Evolutionary conservation across 2,113 vertebrate genomes (phyloP).

Genomic region (Prunella himalayana): DNA sequence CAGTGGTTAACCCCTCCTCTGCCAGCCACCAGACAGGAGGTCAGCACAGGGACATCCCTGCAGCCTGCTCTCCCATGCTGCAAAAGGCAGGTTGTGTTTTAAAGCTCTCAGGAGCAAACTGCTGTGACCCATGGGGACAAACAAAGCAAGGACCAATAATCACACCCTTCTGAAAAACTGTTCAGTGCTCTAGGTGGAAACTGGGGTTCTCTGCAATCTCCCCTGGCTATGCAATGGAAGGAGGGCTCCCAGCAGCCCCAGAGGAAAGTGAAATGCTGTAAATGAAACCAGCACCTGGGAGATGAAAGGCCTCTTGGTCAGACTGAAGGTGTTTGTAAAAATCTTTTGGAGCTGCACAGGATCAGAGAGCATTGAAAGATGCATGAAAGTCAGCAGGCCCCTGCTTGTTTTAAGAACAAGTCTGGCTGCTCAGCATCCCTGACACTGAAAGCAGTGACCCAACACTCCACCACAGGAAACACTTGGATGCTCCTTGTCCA

Average conservation of each 20-base stretch:
- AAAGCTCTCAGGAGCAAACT: neutral
- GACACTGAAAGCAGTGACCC: neutral
- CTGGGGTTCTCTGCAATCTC: neutral
- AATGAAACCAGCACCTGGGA: neutral
- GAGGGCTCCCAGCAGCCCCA: neutral
- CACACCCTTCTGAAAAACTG: neutral
- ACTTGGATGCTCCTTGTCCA: neutral
- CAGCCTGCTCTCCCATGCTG: neutral
- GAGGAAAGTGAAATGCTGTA: neutral
- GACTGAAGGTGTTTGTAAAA: neutral
- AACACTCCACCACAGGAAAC: neutral
- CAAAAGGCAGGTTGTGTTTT: neutral
- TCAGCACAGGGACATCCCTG: neutral
- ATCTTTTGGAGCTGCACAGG: accelerated
- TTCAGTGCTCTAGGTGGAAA: neutral
- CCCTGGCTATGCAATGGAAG: neutral
- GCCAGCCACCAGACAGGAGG: neutral
- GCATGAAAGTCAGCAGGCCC: neutral
- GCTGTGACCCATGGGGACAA: neutral
- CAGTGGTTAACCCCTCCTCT: slow-evolving; percentile 50
- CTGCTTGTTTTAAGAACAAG: neutral
- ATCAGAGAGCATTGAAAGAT: neutral
- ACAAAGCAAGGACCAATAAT: neutral
- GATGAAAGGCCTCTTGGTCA: neutral
- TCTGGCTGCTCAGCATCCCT: neutral